A percentile compares a stretch with the other conserved stretches of the same genome.
Evolutionary conservation across 1,140 invertebrate species (phyloP).

Genomic region (Megalonaias nervosa): DNA sequence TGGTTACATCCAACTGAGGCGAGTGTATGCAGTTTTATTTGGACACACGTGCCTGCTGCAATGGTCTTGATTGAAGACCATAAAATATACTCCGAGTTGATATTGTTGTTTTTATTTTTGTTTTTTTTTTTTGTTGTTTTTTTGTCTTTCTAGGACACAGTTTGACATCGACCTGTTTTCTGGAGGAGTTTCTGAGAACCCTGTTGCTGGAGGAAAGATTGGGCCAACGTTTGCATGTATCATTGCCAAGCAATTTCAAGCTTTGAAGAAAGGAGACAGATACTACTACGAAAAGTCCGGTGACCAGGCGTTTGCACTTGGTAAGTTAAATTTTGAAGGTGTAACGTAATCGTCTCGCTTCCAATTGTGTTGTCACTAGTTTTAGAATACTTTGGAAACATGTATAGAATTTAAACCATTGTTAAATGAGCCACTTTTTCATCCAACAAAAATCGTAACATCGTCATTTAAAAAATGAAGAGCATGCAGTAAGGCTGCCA

Average conservation of each 20-base stretch:
- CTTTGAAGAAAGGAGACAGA: conserved; percentile 91
- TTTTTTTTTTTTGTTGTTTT: too few relatives aligned
- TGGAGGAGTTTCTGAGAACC: conserved; percentile 84
- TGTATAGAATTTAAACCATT: background rate
- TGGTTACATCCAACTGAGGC: too few relatives aligned
- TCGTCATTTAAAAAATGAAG: too few relatives aligned
- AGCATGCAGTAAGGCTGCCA: too few relatives aligned
- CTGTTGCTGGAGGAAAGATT: conserved; percentile 88
- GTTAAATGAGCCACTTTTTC: background rate
- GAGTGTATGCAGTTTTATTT: too few relatives aligned
- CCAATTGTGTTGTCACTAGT: too few relatives aligned
- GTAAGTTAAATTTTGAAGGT: background rate
- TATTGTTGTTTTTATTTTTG: too few relatives aligned
- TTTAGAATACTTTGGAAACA: too few relatives aligned
- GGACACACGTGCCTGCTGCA: too few relatives aligned
- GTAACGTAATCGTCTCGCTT: background rate
- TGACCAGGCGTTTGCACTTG: conserved; percentile 1
- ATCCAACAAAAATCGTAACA: background rate
- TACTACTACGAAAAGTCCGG: conserved; percentile 93
- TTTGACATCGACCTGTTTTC: conserved; percentile 58
- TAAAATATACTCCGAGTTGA: too few relatives aligned
- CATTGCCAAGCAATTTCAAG: conserved; percentile 93
- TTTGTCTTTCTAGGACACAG: conserved; percentile 23
- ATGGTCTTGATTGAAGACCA: too few relatives aligned
- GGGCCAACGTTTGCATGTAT: conserved; percentile 98